These are phyloP conservation scores for Platysteira castanea DNA, from an alignment of 2,113 vertebrate genomes.

Conservation along the genomic window DNA sequence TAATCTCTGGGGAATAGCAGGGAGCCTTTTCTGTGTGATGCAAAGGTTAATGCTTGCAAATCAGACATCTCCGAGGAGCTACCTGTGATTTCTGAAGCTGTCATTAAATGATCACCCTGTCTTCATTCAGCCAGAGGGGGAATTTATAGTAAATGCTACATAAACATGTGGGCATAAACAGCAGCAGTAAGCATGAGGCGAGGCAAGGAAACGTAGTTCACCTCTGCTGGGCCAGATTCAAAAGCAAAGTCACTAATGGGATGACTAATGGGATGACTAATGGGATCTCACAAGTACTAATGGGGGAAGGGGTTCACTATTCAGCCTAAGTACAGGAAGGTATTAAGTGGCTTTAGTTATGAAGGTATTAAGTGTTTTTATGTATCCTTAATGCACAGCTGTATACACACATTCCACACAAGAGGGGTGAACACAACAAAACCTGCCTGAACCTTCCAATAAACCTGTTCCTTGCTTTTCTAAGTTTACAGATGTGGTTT, in stretches of 20 bases:
- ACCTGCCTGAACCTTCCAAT: neutral
- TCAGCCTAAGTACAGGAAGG: neutral
- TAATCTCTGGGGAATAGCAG: neutral
- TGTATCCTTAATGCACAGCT: neutral
- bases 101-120: neutral
- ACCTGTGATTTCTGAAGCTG: neutral
- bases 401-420: neutral
- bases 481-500: neutral
- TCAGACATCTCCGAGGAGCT: neutral
- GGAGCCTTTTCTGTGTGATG: neutral
- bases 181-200: neutral
- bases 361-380: neutral
- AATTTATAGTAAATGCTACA: neutral
- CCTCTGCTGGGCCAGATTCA: neutral
- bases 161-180: neutral
- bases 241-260: neutral
- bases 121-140: neutral
- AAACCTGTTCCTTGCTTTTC: neutral
- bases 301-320: neutral
- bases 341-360: neutral
- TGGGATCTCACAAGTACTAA: neutral
- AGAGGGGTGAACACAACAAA: neutral
- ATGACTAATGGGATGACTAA: slow-evolving; percentile 14
- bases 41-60: neutral
- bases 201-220: neutral